Percentiles rank a stretch among this genome's conserved stretches.
phyloP scores from a whole-genome alignment of 2,113 vertebrate species.

The Bostrychus sinensis region DNA sequence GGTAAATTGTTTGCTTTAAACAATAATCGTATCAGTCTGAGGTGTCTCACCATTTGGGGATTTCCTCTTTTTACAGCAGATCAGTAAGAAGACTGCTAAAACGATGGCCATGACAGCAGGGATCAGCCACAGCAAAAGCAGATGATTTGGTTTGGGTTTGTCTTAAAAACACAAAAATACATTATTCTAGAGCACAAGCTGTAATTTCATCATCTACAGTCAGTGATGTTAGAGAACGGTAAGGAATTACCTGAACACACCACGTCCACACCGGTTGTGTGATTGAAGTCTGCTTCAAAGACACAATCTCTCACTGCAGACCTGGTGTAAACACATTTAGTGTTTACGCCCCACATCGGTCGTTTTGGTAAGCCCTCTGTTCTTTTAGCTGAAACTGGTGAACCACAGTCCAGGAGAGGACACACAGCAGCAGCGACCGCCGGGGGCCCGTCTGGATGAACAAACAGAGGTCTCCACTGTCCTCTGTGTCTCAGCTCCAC shows the following conservation, averaged over 20 bases:
- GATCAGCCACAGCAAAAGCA: neutral
- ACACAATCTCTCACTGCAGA: neutral
- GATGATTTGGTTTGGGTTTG: neutral
- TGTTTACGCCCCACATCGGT: neutral
- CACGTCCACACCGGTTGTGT: neutral
- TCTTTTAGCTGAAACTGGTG: neutral
- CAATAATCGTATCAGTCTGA: no score
- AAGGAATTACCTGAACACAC: neutral
- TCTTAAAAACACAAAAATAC: neutral
- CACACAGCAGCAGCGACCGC: neutral
- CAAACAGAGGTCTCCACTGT: neutral
- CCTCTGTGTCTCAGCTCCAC: neutral
- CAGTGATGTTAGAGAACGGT: no score
- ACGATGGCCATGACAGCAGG: neutral
- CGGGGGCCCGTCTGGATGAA: fast-evolving
- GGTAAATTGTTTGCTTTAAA: no score
- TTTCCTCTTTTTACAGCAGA: neutral
- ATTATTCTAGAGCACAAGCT: no score
- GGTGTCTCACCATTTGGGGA: neutral
- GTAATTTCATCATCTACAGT: no score
- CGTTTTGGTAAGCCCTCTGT: no score
- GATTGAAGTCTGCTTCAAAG: neutral
- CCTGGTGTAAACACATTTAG: neutral
- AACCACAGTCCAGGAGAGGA: neutral
- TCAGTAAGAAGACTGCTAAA: neutral